Evolutionary conservation across 1,140 invertebrate genomes (phyloP).

Genomic region (Drosophila lowei): DNA sequence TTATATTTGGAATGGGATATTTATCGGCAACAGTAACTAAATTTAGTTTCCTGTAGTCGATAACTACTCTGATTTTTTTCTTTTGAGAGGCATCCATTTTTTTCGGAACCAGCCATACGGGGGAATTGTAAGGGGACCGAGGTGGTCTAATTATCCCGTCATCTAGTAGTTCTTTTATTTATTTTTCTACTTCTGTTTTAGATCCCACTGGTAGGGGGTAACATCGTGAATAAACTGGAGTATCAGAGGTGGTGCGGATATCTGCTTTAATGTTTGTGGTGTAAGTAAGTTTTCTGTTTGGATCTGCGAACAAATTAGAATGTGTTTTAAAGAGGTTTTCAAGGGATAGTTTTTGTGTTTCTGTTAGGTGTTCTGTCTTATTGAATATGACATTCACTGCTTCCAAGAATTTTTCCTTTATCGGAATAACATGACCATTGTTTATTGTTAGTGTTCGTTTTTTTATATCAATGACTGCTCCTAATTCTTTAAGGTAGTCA

Average conservation of each 20-base stretch:
- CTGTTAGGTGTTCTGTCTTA: conserved; percentile 7
- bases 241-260: too few species aligned
- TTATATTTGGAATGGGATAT: conserved; percentile 85
- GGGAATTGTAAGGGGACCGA: conserved; percentile 48
- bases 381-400: conserved; percentile 35
- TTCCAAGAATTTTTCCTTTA: conserved; percentile 33
- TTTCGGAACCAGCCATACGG: conserved; percentile 56
- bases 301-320: conserved; percentile 31
- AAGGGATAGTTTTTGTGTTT: conserved; percentile 10
- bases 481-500: conserved; percentile 33
- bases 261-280: conserved; percentile 26
- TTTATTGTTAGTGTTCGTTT: neutral
- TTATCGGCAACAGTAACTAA: conserved; percentile 64
- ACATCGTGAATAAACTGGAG: too few species aligned
- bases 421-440: neutral
- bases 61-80: conserved; percentile 55
- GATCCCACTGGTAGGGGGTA: conserved; percentile 3
- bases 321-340: conserved; percentile 5
- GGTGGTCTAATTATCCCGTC: conserved; percentile 18
- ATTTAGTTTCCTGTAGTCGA: conserved; percentile 79
- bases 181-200: conserved; percentile 33
- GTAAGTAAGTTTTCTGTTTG: conserved; percentile 35
- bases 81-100: conserved; percentile 49
- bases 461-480: conserved; percentile 19
- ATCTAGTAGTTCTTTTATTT: conserved; percentile 40